phyloP scores from a whole-genome alignment of 2,113 vertebrate species.

The Equus quagga region DNA sequence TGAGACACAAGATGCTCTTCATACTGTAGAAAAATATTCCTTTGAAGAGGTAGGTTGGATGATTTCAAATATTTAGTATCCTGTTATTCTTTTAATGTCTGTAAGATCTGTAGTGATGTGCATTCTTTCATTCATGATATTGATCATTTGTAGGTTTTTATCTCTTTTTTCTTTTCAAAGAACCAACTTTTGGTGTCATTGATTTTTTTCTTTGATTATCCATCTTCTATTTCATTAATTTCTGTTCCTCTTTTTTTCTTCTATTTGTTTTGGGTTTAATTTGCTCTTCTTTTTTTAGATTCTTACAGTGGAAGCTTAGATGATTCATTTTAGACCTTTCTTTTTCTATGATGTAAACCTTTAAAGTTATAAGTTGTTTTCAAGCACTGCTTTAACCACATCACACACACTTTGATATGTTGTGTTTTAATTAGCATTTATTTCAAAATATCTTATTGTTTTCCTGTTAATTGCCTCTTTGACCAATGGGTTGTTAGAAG shows the following conservation, averaged over 20 bases:
- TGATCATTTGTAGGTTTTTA: not conserved
- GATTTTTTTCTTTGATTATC: not conserved
- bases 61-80: slow-evolving; percentile 49
- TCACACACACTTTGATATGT: slow-evolving; percentile 6
- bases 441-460: slow-evolving; percentile 42
- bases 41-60: slow-evolving; percentile 93
- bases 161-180: slow-evolving; percentile 34
- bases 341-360: slow-evolving; percentile 4
- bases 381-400: not conserved
- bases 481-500: not conserved
- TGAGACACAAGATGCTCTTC: slow-evolving; percentile 94
- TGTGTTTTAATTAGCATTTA: slow-evolving; percentile 49
- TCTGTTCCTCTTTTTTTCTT: not conserved
- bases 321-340: not conserved
- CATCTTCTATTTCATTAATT: slow-evolving; percentile 32
- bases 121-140: slow-evolving; percentile 28
- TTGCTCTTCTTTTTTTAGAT: slow-evolving; percentile 37
- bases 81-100: slow-evolving; percentile 50
- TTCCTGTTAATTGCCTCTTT: slow-evolving; percentile 15
- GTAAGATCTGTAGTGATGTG: not conserved
- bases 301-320: slow-evolving; percentile 24
- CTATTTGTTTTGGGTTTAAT: slow-evolving; percentile 18
- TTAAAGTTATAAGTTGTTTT: slow-evolving; percentile 13
- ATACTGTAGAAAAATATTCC: slow-evolving; percentile 96
- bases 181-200: slow-evolving; percentile 30